Evolutionary conservation across 2,888 invertebrate species (phyloP).

Genomic region (Caenorhabditis imperialis): DNA sequence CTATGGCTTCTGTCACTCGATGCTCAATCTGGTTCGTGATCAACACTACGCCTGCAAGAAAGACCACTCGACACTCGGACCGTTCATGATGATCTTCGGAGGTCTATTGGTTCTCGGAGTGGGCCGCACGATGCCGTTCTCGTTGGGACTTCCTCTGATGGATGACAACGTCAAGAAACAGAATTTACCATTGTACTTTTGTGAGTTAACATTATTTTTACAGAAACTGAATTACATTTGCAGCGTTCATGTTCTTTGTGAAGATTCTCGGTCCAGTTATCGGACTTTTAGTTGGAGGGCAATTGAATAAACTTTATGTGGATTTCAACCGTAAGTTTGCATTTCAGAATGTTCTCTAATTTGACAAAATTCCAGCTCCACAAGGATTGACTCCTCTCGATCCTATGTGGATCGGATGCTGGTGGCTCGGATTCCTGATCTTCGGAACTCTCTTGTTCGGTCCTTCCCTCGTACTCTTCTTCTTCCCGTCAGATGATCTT

Average conservation of each 20-base stretch:
- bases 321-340: conserved; percentile 69
- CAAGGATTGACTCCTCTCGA: conserved; percentile 78
- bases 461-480: conserved; percentile 78
- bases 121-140: conserved; percentile 78
- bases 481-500: conserved; percentile 75
- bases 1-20: conserved; percentile 72
- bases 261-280: conserved; percentile 77
- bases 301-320: conserved; percentile 75
- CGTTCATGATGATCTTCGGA: conserved; percentile 76
- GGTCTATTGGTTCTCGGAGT: conserved; percentile 77
- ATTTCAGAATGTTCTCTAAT: background rate
- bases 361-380: conserved; percentile 66
- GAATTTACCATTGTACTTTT: conserved; percentile 77
- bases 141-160: conserved; percentile 77
- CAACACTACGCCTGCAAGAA: conserved; percentile 54
- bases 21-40: conserved; percentile 62
- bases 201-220: conserved; percentile 62
- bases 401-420: conserved; percentile 80
- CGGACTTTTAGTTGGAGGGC: conserved; percentile 75
- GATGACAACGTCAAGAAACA: conserved; percentile 78
- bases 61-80: conserved; percentile 69
- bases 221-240: conserved; percentile 45
- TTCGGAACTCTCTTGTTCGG: conserved; percentile 64
- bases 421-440: conserved; percentile 79
- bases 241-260: conserved; percentile 78